These are phyloP conservation scores for Torymus tubicola DNA, from an alignment of 2,888 invertebrate species.

Conservation along the genomic window DNA sequence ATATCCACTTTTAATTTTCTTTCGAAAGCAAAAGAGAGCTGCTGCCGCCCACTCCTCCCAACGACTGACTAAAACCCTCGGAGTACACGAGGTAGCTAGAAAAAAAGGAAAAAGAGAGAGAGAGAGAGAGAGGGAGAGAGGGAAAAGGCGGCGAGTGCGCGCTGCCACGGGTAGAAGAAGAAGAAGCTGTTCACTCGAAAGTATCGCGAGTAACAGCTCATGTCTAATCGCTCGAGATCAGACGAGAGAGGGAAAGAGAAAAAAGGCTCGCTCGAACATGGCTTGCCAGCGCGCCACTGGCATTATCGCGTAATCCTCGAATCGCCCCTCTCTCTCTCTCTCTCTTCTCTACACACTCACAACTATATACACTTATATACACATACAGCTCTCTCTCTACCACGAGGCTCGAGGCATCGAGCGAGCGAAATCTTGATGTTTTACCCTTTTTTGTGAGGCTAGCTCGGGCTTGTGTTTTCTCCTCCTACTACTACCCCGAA, in stretches of 20 bases:
- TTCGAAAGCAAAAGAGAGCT: too few relatives aligned
- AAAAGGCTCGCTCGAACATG: not conserved
- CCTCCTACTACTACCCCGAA: not conserved
- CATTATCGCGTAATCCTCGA: conserved; percentile 43
- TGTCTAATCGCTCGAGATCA: conserved; percentile 9
- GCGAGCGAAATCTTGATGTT: conserved; percentile 42
- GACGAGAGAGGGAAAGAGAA: not conserved
- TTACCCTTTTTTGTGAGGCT: not conserved
- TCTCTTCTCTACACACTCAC: not conserved
- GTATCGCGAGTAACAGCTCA: not conserved
- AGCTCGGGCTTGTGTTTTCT: not conserved
- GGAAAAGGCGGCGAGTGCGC: not conserved
- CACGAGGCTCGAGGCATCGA: conserved; percentile 3
- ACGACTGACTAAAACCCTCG: too few relatives aligned
- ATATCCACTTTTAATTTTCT: too few relatives aligned
- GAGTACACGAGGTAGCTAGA: too few relatives aligned
- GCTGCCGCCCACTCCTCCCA: too few relatives aligned
- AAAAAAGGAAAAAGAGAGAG: too few relatives aligned
- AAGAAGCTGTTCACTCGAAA: conserved; percentile 2
- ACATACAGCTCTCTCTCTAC: too few relatives aligned
- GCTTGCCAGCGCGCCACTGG: not conserved
- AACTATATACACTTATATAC: conserved; percentile 3
- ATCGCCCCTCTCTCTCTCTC: not conserved
- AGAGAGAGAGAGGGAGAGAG: too few relatives aligned
- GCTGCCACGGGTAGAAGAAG: not conserved